Evolutionary conservation across 2,797 vertebrate species (phyloP).

Genomic region (Sebastes steindachneri): DNA sequence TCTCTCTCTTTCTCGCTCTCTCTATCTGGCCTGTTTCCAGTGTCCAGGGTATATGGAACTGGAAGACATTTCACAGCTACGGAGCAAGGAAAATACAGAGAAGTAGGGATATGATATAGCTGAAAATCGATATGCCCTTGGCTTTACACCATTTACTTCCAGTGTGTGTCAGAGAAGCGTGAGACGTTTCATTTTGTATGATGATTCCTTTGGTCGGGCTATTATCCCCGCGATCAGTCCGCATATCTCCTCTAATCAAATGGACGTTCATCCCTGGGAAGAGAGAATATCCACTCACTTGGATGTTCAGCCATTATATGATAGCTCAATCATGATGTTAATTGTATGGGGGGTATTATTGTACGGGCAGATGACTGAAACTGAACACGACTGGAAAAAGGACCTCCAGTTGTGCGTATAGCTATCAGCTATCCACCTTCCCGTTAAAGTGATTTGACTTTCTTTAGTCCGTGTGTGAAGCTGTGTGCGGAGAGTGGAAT

Average conservation of each 20-base stretch:
- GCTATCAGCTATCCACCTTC: slow-evolving; percentile 24
- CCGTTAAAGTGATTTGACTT: slow-evolving; percentile 15
- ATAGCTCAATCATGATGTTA: slow-evolving; percentile 67
- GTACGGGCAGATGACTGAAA: slow-evolving; percentile 42
- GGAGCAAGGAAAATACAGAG: slow-evolving; percentile 41
- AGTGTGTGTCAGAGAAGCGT: slow-evolving; percentile 50
- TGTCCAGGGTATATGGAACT: slow-evolving; percentile 45
- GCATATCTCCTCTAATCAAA: slow-evolving; percentile 70
- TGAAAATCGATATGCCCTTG: slow-evolving; percentile 67
- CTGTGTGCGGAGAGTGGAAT: background rate
- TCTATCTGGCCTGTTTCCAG: slow-evolving; percentile 59
- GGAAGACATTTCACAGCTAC: slow-evolving; percentile 60
- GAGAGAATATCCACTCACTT: slow-evolving; percentile 57
- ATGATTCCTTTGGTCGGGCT: slow-evolving; percentile 50
- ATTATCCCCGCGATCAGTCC: slow-evolving; percentile 50
- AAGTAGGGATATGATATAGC: slow-evolving; percentile 38
- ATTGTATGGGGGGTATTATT: slow-evolving; percentile 61
- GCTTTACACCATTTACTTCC: slow-evolving; percentile 63
- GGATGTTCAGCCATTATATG: slow-evolving; percentile 60
- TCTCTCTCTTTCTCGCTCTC: background rate
- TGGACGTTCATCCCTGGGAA: slow-evolving; percentile 52
- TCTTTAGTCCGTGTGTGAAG: background rate
- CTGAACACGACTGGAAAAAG: slow-evolving; percentile 19
- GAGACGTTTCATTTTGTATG: slow-evolving; percentile 52
- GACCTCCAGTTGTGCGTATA: slow-evolving; percentile 1